Evolutionary conservation across 2,113 vertebrate genomes (phyloP), one percentile per base, ranked within the genome.

Genomic region (Oophaga pumilio): DNA sequence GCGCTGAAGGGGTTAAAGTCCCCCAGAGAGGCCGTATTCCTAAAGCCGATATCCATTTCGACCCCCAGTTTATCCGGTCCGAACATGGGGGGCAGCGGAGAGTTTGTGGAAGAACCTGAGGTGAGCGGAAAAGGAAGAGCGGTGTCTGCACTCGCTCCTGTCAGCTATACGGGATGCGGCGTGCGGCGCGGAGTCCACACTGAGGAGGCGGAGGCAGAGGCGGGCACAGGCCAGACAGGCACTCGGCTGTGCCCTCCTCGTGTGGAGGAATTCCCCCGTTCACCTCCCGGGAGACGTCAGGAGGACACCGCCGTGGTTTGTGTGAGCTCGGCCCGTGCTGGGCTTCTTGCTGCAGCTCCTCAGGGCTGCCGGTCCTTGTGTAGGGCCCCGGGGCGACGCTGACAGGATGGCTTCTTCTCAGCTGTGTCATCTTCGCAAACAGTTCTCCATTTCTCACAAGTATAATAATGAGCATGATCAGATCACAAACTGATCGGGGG

Each of bases 1-100:
- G 96, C 95, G 89, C 95, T 96, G 91, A 98, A 96, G 43, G 95
- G 95, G 93, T 95, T 96, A 85, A 97, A 95, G 92, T 97, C 97
- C 91, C 96, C 97, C 82, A 97, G 93, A 78, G 96, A 96, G 93
- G 97, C 96, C 96, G 97, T 96, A 26, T 92, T 96, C 93, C 94
- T 56, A 60, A 93, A 95, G 92, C 89, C 94, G 93, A 92, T 93
- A 88, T 93, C 95, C 87, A 94, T 91, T 78, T 90, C 94, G 90
- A 88, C 78, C 64, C 89, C 73, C 89, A 89, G 52, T 90, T 92
- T 92, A 84, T 89, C 92, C 82, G 90, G 89, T 85, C 83, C 89
- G 84, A 93, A 90, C 93, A 93, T 92, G 89, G 89, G 92, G 90
- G 62, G 49, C 60, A 24, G n/a, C 17, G 50, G 6, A 9, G 26